Evolutionary conservation across 2,797 vertebrate genomes (phyloP), one percentile per base, ranked within the genome.

Genomic region (Gallirallus australis): DNA sequence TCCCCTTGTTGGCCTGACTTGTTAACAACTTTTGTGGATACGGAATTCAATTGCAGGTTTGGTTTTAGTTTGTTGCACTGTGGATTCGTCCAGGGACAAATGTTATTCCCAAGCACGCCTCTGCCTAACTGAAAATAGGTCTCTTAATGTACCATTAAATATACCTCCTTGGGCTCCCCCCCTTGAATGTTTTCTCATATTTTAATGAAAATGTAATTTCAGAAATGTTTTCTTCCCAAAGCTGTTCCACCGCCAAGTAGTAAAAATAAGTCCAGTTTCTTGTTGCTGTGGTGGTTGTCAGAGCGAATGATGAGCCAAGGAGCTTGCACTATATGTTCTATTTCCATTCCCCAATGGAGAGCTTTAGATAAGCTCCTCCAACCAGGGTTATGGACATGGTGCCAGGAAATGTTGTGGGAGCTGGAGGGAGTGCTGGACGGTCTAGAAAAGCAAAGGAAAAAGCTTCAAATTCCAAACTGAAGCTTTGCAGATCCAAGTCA

Each of bases 271-370:
- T 73, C 61, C 89, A 93, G 76, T 82, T 91, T 68, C 94, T 95
- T 94, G 31, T 92, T 92, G 69, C 70, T 73, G 85, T 76, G 73
- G 42, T 66, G 70, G 89, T 45, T 93, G 92, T 95, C 89, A 95
- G 82, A 89, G 68, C 0, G 0, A 56, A 64, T 28, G 69, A 82
- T 25, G 76, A 93, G 94, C 94, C 96, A 96, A 91, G 66, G 79
- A 96, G 86, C 91, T 96, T 79, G 92, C 89, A 96, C 93, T 96
- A 79, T 95, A 87, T 93, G 92, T 94, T 95, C 96, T 94, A 48
- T 92, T 94, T 93, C 91, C 63, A 95, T 89, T 96, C 76, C 94
- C 93, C 89, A 82, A 1, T 10, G 86, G 89, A 96, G 82, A 76
- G 79, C 63, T 86, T 96, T 54, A 81, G 94, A 96, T 96, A 96